Base-by-base conservation (phyloP, 2,888 invertebrate species). In the Teleogryllus oceanicus region DNA sequence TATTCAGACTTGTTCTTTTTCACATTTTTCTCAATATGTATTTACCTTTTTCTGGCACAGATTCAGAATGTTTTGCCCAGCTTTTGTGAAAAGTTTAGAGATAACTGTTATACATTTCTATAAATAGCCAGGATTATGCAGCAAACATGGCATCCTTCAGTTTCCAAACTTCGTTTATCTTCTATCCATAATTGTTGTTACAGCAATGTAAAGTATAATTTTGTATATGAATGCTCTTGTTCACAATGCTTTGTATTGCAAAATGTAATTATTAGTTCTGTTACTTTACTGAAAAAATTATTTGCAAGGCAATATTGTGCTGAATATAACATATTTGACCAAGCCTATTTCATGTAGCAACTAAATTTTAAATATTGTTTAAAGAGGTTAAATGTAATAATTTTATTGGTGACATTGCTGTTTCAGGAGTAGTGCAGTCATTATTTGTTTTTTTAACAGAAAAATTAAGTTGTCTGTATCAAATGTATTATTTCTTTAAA, bases 61-160 rank as follows among this genome's bases (percentile, higher is more conserved):
- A 13, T 62, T 62, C n/a, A 18, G 16, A 62, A 62, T 62, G 62
- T 62, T 62, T 62, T 62, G 62, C 62, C 62, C 62, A 62, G 62
- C 62, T 62, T n/a, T 62, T 13, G n/a, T 62, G n/a, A 18, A 62
- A 62, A 18, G 62, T 62, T 62, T 62, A 62, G 62, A 62, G 13
- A 8, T 62, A 62, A 62, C 62, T 62, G 62, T 62, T 62, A 62
- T 62, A 62, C 62, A 62, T 62, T 62, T 62, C 62, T 62, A 62
- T 62, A 62, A 62, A 62, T 62, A 62, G 62, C 62, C 62, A 62
- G 62, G 62, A 62, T 62, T n/a, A 62, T 62, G 62, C 13, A 62
- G 62, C 13, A 62, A 62, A 62, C 62, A 62, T 62, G 13, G 62
- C n/a, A 62, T 62, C 62, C n/a, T 62, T 62, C 62, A 13, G 62